These are phyloP conservation scores for Pollenia amentaria DNA, from an alignment of 2,888 invertebrate genomes.

Conservation along the genomic window DNA sequence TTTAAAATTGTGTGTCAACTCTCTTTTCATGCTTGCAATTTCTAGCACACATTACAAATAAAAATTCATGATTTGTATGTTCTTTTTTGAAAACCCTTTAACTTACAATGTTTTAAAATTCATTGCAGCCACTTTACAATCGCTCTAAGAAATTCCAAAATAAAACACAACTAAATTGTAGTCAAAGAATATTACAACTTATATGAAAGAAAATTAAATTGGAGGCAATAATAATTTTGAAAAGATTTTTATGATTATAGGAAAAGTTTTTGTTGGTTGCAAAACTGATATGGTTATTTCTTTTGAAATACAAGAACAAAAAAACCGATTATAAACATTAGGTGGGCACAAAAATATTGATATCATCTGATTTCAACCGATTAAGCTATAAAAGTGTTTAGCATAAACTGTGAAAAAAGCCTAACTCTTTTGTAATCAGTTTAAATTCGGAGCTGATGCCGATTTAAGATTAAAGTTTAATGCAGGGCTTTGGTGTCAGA, in stretches of 20 bases:
- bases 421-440: too few species aligned
- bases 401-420: too few species aligned
- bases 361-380: too few species aligned
- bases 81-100: not conserved
- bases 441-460: too few species aligned
- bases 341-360: not conserved
- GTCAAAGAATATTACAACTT: slow-evolving; percentile 52
- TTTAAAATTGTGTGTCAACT: too few species aligned
- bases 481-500: too few species aligned
- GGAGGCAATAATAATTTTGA: slow-evolving; percentile 61
- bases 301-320: slow-evolving; percentile 9
- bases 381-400: too few species aligned
- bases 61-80: too few species aligned
- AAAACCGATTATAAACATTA: not conserved
- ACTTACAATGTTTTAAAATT: slow-evolving; percentile 28
- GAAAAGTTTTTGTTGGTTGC: slow-evolving; percentile 78
- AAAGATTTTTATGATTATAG: slow-evolving; percentile 81
- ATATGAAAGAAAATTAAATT: slow-evolving; percentile 72
- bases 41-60: too few species aligned
- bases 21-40: too few species aligned
- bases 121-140: not conserved
- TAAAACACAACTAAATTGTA: not conserved
- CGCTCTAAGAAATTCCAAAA: slow-evolving; percentile 42
- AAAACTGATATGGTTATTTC: slow-evolving; percentile 58
- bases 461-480: too few species aligned